These are phyloP conservation scores for Strigamia maritima DNA, from an alignment of 2,888 invertebrate genomes.

Conservation along the genomic window DNA sequence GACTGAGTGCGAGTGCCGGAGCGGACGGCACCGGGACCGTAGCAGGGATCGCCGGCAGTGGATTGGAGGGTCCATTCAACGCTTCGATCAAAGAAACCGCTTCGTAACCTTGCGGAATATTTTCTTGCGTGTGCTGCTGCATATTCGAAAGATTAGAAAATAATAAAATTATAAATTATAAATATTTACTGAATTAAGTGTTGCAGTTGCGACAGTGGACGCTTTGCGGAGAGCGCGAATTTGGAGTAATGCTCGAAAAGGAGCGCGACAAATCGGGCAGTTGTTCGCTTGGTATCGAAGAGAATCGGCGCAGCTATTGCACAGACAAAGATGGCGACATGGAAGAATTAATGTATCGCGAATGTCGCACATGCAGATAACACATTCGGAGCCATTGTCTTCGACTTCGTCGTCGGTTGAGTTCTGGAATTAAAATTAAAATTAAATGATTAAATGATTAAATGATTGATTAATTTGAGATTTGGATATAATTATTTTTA, in stretches of 20 bases:
- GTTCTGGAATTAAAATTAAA: slow-evolving; percentile 43
- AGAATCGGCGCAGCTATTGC: slow-evolving; percentile 95
- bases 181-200: slow-evolving; percentile 35
- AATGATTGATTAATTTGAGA: not conserved
- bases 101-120: slow-evolving; percentile 89
- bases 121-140: slow-evolving; percentile 57
- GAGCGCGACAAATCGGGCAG: slow-evolving; percentile 98
- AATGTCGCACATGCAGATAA: slow-evolving; percentile 98
- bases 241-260: slow-evolving; percentile 93
- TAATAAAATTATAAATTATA: slow-evolving; percentile 35
- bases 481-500: not conserved
- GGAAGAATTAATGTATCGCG: slow-evolving; percentile 95
- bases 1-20: not conserved
- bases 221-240: slow-evolving; percentile 86
- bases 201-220: slow-evolving; percentile 45
- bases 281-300: slow-evolving; percentile 95
- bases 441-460: not conserved
- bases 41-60: not conserved
- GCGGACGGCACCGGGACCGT: slow-evolving; percentile 27
- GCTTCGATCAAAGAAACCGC: slow-evolving; percentile 93
- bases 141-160: not conserved
- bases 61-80: slow-evolving; percentile 75
- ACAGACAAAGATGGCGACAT: slow-evolving; percentile 93
- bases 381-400: slow-evolving; percentile 95
- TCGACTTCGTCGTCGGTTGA: slow-evolving; percentile 80